Base-by-base conservation (phyloP, 2,888 invertebrate genomes). In the Acrobasis repandana region DNA sequence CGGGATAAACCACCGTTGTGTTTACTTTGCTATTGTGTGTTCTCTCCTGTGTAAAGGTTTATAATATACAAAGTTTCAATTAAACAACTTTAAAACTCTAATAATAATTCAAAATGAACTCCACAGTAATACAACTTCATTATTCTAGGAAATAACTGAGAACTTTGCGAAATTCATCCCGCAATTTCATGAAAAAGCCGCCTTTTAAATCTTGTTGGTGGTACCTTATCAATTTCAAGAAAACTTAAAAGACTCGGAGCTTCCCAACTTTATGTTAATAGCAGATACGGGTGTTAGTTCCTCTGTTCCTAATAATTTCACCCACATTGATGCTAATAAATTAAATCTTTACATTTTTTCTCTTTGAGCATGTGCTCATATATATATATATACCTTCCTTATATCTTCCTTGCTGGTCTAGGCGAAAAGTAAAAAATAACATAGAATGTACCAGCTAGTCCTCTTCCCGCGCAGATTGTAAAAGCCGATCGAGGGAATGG, bases 231-330 rank as follows among this genome's bases (percentile, higher is more conserved):
- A 86, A 86, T 86, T 87, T 86, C 82, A 76, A 69, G 73, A 70
- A 75, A 86, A 85, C 80, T 86, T 85, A 80, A 80, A 82, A 82
- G 83, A 46, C 52, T 60, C 75, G 75, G 80, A 81, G 76, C 80
- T 77, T 70, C 76, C 74, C 74, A 86, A 88, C 77, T 86, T 87
- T 86, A 89, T 88, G 88, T 85, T 88, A 89, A 88, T 87, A 87
- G 80, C 76, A 78, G 85, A 86, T 86, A 85, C 83, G 82, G 77
- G 74, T 69, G 60, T 73, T 78, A 28, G 73, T 77, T 3, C 18
- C 36, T 16, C 14, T 54, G 10, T 20, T 1, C 9, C 18, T 18
- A 0, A 18, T 0, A 38, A 2, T 54, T 54, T 11, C 14, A 18
- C 36, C 38, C 38, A 11, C 16, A 5, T 9, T 9, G 2, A 52